Percentiles rank a stretch among this genome's conserved stretches.
Evolutionary conservation across 2,888 invertebrate species (phyloP).

Genomic region (Pandemis cinnamomeana): DNA sequence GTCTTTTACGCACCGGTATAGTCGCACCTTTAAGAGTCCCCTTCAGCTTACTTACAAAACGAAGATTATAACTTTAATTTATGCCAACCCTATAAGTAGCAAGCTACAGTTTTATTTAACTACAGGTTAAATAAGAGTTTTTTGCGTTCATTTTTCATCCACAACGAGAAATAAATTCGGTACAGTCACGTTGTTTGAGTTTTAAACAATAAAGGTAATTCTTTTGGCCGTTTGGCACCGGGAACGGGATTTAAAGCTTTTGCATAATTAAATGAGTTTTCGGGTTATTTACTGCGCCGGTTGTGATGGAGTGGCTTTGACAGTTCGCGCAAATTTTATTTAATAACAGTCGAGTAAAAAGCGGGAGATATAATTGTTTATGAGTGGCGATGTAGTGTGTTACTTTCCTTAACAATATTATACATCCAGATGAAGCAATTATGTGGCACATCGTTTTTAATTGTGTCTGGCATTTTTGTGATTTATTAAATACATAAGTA

Average conservation of each 20-base stretch:
- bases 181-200: constrained; percentile 28
- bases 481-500: too few relatives aligned
- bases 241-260: constrained; percentile 27
- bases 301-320: constrained; percentile 23
- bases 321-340: background rate
- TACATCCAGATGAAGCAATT: too few relatives aligned
- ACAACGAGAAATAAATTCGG: constrained; percentile 26
- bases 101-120: background rate
- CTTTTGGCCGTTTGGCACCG: constrained; percentile 18
- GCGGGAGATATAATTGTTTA: background rate
- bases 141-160: constrained; percentile 28
- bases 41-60: too few relatives aligned
- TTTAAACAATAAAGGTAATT: constrained; percentile 36
- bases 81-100: background rate
- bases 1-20: too few relatives aligned
- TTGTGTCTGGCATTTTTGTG: too few relatives aligned
- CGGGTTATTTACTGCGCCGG: constrained; percentile 27
- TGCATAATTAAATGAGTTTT: constrained; percentile 38
- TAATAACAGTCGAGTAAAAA: background rate
- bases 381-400: background rate
- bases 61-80: too few relatives aligned
- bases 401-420: too few relatives aligned
- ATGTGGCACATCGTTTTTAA: too few relatives aligned
- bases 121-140: background rate
- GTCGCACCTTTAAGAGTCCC: too few relatives aligned